These are phyloP conservation scores for Peribatodes rhomboidaria DNA, from an alignment of 2,888 invertebrate genomes.

Conservation along the genomic window DNA sequence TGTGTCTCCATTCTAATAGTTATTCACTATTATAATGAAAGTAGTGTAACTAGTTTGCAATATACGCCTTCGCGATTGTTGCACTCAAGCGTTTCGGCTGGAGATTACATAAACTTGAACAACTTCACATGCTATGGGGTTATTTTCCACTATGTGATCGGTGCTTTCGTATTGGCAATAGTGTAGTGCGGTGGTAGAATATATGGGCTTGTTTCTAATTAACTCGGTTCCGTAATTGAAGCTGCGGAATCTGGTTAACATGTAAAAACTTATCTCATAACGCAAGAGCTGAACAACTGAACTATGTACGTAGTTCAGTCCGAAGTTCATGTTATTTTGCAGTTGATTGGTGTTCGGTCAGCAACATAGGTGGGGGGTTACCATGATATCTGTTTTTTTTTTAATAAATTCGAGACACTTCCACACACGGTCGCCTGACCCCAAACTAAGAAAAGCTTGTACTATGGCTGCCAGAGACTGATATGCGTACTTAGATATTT, in stretches of 20 bases:
- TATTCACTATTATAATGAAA: slow-evolving; percentile 54
- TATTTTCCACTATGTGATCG: slow-evolving; percentile 29
- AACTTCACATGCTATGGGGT: slow-evolving; percentile 27
- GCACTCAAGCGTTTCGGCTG: slow-evolving; percentile 22
- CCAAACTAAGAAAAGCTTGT: too few relatives aligned
- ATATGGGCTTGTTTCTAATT: slow-evolving; percentile 1
- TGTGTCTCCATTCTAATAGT: slow-evolving; percentile 39
- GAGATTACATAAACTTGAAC: slow-evolving; percentile 33
- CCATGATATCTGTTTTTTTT: too few relatives aligned
- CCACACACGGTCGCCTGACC: too few relatives aligned
- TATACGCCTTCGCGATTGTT: slow-evolving; percentile 25
- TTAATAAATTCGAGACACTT: too few relatives aligned
- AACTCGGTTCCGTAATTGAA: not conserved
- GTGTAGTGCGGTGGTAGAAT: not conserved
- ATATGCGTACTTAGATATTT: too few relatives aligned
- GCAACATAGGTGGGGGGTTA: too few relatives aligned
- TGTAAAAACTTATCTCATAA: not conserved
- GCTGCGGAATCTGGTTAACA: not conserved
- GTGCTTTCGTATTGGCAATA: slow-evolving; percentile 11
- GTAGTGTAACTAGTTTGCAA: slow-evolving; percentile 52
- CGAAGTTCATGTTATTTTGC: too few relatives aligned
- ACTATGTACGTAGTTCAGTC: not conserved
- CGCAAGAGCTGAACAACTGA: not conserved
- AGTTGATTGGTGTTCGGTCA: too few relatives aligned
- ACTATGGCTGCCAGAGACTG: too few relatives aligned